A percentile compares a stretch with the other conserved stretches of the same genome.
Evolutionary conservation across 2,113 vertebrate genomes (phyloP).

Genomic region (Rana temporaria): DNA sequence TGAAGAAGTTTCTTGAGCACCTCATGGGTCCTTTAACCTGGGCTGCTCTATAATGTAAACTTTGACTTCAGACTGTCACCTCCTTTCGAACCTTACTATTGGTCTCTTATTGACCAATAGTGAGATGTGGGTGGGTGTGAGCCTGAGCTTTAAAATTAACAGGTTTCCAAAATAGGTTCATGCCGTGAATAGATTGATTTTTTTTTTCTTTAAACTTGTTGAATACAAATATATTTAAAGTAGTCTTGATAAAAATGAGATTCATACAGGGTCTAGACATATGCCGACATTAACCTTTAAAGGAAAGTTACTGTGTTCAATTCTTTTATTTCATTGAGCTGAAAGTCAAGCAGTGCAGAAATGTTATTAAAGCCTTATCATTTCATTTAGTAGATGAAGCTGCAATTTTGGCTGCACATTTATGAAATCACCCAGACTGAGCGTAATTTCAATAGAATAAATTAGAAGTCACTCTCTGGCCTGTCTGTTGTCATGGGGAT

Average conservation of each 20-base stretch:
- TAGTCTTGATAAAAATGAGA: not conserved
- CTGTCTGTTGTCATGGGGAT: conserved; percentile 39
- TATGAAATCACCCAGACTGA: conserved; percentile 13
- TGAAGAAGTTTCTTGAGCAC: no score
- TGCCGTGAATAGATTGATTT: no score
- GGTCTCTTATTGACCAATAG: no score
- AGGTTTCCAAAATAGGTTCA: no score
- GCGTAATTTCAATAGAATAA: conserved; percentile 22
- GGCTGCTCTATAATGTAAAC: no score
- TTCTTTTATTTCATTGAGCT: conserved; percentile 4
- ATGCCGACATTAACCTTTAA: not conserved
- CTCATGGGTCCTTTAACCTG: no score
- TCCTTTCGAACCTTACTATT: no score
- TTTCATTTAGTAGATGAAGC: conserved; percentile 24
- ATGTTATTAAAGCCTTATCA: conserved; percentile 23
- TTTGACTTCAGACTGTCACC: no score
- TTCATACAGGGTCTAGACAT: not conserved
- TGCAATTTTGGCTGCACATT: conserved; percentile 5
- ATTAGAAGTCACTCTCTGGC: conserved; percentile 8
- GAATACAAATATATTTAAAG: not conserved
- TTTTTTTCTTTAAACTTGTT: no score
- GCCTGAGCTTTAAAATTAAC: no score
- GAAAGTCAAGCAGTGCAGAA: not conserved
- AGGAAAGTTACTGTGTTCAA: not conserved
- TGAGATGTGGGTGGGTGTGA: no score